Base-by-base conservation (phyloP, 2,113 vertebrate species). In the Ranitomeya variabilis region DNA sequence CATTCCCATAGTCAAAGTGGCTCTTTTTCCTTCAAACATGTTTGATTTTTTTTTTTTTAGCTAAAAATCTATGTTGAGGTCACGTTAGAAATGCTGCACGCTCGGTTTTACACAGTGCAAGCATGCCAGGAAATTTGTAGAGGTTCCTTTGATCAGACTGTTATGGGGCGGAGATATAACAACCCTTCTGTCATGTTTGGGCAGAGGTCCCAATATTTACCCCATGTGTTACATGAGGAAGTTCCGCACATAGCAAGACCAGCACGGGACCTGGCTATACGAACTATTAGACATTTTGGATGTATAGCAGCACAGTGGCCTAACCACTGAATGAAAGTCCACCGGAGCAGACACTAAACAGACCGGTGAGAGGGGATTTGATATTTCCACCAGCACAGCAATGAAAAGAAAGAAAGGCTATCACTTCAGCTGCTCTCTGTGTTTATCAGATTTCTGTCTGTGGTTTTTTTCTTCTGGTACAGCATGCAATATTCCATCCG, bases 161-260 rank as follows among this genome's bases (percentile, higher is more conserved):
- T 60, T 45, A 45, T 37, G 54, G 69, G 83, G 83, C 11, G 69
- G 67, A 26, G 83, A 31, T 59, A 57, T 31, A 85, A 74, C 57
- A 54, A 74, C n/a, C 54, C 15, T 81, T 18, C 69, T 69, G 78
- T 87, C 86, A 87, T 37, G 62, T 69, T 78, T 57, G 52, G 86
- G 77, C 77, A 66, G 86, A 66, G 26, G 78, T 54, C 76, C 77
- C 78, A 66, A 80, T 81, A 87, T 66, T 26, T 80, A 79, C 16
- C 74, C 26, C 69, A 45, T 84, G 19, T 45, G 9, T 69, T 23
- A 60, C 31, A 51, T 51, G 85, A 77, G 73, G 7, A 76, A 52
- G 26, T 77, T 23, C 52, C 16, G 14, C n/a, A 67, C 18, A 14
- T 52, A 52, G 55, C 23, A 37, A 71, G n/a, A 31, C 18, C 80